These are phyloP conservation scores for Dendrolimus kikuchii DNA, from an alignment of 1,140 invertebrate species.

Conservation along the genomic window DNA sequence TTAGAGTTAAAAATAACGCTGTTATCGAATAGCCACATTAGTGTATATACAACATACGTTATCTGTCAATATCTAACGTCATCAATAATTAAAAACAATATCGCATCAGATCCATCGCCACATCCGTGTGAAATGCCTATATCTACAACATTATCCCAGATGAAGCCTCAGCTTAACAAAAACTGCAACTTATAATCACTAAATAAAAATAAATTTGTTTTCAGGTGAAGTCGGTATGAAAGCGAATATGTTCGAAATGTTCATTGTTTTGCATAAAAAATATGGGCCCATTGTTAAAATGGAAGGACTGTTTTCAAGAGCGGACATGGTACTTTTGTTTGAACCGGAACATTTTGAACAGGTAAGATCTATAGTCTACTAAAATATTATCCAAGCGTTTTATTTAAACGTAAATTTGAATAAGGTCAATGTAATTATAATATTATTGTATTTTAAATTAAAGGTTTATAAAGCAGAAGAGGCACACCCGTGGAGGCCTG, in stretches of 20 bases:
- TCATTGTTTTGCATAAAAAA: constrained; percentile 27
- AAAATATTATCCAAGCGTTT: too few species aligned
- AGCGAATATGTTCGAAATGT: constrained; percentile 31
- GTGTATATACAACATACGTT: too few species aligned
- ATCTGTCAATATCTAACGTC: too few species aligned
- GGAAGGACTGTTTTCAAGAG: constrained; percentile 36
- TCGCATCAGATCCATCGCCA: too few species aligned
- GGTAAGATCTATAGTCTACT: constrained; percentile 19
- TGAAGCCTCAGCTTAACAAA: too few species aligned
- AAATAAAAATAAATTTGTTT: constrained; percentile 9
- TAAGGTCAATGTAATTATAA: not conserved
- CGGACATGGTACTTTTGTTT: constrained; percentile 37
- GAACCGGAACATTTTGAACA: constrained; percentile 47
- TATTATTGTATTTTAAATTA: not conserved
- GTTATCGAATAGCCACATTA: too few species aligned
- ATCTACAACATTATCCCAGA: too few species aligned
- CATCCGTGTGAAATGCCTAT: too few species aligned
- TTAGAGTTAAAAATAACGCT: too few species aligned
- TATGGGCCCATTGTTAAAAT: constrained; percentile 42
- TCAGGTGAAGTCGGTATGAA: constrained; percentile 36
- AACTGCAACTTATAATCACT: not conserved
- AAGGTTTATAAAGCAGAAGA: constrained; percentile 50
- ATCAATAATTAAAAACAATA: too few species aligned
- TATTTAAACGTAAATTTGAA: not conserved
- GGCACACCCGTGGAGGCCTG: constrained; percentile 34